Conservation (phyloP, 2,888 invertebrate species). For the Euzetes globulus region DNA sequence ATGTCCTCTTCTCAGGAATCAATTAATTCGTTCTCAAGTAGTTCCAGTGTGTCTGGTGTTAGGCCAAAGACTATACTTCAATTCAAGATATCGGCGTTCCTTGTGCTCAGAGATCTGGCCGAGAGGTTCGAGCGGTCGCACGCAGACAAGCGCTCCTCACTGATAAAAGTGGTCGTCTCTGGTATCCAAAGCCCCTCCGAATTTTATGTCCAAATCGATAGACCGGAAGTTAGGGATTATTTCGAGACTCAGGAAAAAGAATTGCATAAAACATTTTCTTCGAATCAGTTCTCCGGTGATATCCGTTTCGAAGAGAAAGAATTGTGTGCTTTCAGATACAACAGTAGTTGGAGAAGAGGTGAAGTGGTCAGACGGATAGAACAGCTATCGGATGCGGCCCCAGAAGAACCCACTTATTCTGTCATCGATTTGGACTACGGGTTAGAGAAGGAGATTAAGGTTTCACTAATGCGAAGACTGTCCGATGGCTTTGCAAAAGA, state of each 20-base stretch:
- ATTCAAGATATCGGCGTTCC: neutral
- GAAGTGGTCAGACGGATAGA: neutral
- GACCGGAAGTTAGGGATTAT: neutral
- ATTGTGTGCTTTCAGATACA: neutral
- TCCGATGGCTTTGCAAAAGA: neutral
- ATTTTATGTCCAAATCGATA: constrained; percentile 7
- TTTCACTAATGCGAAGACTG: neutral
- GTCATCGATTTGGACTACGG: neutral
- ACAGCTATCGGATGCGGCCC: neutral
- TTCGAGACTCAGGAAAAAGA: neutral
- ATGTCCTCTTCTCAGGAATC: neutral
- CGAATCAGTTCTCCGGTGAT: neutral
- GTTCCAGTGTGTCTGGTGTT: neutral
- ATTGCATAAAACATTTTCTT: neutral
- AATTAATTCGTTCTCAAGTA: neutral
- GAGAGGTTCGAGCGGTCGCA: neutral
- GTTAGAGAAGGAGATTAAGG: neutral
- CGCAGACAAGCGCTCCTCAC: neutral
- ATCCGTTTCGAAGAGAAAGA: neutral
- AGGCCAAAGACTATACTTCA: neutral
- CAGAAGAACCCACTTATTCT: neutral
- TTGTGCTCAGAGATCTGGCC: neutral
- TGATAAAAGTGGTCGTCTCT: neutral
- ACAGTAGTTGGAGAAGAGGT: constrained; percentile 2
- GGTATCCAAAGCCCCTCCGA: neutral